phyloP scores from a whole-genome alignment of 1,140 invertebrate species.

The Plectus sambesii region DNA sequence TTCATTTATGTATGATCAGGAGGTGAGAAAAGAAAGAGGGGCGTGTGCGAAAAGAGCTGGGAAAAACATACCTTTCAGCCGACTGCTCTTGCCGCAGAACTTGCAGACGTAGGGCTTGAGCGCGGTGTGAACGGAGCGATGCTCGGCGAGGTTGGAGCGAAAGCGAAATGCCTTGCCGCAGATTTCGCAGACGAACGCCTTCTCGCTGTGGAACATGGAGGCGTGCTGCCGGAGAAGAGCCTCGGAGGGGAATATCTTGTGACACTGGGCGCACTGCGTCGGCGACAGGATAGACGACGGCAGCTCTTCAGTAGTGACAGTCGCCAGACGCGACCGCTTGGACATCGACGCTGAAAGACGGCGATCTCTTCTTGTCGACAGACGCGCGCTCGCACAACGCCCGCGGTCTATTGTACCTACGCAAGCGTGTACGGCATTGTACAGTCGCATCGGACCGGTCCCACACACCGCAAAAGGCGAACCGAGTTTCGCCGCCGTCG shows the following conservation, averaged over 20 bases:
- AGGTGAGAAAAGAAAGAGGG: no score
- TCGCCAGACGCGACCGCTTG: conserved; percentile 2
- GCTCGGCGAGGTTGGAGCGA: conserved; percentile 44
- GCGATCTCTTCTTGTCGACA: not conserved
- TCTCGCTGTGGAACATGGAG: conserved; percentile 26
- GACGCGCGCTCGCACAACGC: conserved; percentile 7
- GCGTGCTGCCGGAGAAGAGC: conserved; percentile 22
- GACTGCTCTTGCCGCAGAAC: conserved; percentile 38
- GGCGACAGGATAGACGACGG: not conserved
- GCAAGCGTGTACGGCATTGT: not conserved
- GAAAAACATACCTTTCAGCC: conserved; percentile 34
- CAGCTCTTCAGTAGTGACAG: conserved; percentile 1
- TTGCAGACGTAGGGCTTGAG: conserved; percentile 42
- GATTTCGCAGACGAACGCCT: conserved; percentile 43
- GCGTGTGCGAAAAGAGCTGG: no score
- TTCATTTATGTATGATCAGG: no score
- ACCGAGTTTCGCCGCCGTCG: no score
- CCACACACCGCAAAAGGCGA: no score
- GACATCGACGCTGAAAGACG: conserved; percentile 3
- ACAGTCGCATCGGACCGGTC: not conserved
- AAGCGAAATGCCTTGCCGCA: conserved; percentile 45
- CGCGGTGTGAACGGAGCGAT: conserved; percentile 43
- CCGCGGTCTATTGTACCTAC: not conserved
- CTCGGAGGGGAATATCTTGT: conserved; percentile 17
- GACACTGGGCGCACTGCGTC: conserved; percentile 20